These are phyloP conservation scores for Macropis europaea DNA, from an alignment of 2,888 invertebrate genomes.

Conservation along the genomic window DNA sequence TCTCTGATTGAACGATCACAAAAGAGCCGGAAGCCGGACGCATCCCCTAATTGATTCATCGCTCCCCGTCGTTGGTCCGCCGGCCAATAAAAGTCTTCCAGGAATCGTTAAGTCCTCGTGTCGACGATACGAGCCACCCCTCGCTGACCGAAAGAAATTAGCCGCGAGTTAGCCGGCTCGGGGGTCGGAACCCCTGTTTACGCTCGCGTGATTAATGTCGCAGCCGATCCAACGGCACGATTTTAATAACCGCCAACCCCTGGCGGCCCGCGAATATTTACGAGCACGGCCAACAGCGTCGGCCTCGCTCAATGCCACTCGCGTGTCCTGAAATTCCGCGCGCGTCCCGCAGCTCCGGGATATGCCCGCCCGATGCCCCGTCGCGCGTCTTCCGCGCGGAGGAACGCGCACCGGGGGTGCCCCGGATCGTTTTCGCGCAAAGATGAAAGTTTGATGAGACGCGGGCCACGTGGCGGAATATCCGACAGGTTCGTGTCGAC, in stretches of 20 bases:
- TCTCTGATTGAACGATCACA: not conserved
- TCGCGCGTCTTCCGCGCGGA: slow-evolving; percentile 14
- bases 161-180: slow-evolving; percentile 51
- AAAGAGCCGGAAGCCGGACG: not conserved
- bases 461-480: slow-evolving; percentile 61
- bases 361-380: slow-evolving; percentile 28
- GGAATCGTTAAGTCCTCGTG: slow-evolving; percentile 30
- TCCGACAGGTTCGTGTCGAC: slow-evolving; percentile 41
- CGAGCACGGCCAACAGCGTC: slow-evolving; percentile 29
- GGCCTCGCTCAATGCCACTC: slow-evolving; percentile 6
- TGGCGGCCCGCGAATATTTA: slow-evolving; percentile 22
- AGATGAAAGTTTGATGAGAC: slow-evolving; percentile 65
- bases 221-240: slow-evolving; percentile 55
- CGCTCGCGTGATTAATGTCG: slow-evolving; percentile 69
- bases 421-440: slow-evolving; percentile 37
- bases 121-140: not conserved
- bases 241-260: slow-evolving; percentile 67
- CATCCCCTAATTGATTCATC: slow-evolving; percentile 43
- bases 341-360: not conserved
- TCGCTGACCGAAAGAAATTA: slow-evolving; percentile 58
- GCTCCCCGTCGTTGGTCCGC: not conserved
- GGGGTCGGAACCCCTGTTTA: slow-evolving; percentile 31
- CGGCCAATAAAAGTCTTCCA: slow-evolving; percentile 18
- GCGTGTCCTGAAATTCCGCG: not conserved
- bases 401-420: slow-evolving; percentile 22